phyloP scores from a whole-genome alignment of 1,140 invertebrate genomes.

The Druon quercuslanigerum region DNA sequence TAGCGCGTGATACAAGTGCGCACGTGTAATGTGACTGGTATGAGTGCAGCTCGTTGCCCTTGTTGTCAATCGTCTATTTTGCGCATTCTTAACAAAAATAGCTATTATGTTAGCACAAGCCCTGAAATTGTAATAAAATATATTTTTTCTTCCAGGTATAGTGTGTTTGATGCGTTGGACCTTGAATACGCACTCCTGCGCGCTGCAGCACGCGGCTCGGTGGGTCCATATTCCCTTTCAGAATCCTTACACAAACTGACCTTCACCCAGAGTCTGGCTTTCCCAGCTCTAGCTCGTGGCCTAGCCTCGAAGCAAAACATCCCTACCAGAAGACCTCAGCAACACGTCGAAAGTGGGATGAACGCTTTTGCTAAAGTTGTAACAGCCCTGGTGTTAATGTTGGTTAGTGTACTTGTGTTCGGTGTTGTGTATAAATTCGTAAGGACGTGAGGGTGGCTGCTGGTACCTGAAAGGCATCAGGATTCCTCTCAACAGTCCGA shows the following conservation, averaged over 20 bases:
- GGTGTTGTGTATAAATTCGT: slow-evolving; percentile 86
- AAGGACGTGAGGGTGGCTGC: slow-evolving; percentile 84
- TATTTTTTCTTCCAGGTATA: slow-evolving; percentile 73
- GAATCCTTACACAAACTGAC: slow-evolving; percentile 85
- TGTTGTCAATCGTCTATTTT: no score
- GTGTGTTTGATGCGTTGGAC: slow-evolving; percentile 83
- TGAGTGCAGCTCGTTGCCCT: no score
- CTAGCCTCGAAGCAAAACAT: slow-evolving; percentile 81
- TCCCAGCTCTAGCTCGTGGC: slow-evolving; percentile 83
- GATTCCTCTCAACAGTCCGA: slow-evolving; percentile 47
- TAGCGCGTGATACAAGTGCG: no score
- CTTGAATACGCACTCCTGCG: slow-evolving; percentile 82
- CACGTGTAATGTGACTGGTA: no score
- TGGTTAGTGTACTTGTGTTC: slow-evolving; percentile 84
- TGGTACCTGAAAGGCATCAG: slow-evolving; percentile 76
- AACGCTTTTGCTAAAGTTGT: slow-evolving; percentile 84
- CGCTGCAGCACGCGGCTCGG: slow-evolving; percentile 82
- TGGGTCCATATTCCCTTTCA: slow-evolving; percentile 83
- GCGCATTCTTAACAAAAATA: no score
- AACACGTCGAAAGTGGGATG: slow-evolving; percentile 79
- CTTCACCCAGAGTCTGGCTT: slow-evolving; percentile 85
- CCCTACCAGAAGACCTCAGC: slow-evolving; percentile 76
- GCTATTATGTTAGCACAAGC: no score
- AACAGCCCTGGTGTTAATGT: slow-evolving; percentile 82
- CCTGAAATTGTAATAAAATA: neutral